Evolutionary conservation across 2,113 vertebrate genomes (phyloP), one percentile per base, ranked within the genome.

Genomic region (Puma concolor): DNA sequence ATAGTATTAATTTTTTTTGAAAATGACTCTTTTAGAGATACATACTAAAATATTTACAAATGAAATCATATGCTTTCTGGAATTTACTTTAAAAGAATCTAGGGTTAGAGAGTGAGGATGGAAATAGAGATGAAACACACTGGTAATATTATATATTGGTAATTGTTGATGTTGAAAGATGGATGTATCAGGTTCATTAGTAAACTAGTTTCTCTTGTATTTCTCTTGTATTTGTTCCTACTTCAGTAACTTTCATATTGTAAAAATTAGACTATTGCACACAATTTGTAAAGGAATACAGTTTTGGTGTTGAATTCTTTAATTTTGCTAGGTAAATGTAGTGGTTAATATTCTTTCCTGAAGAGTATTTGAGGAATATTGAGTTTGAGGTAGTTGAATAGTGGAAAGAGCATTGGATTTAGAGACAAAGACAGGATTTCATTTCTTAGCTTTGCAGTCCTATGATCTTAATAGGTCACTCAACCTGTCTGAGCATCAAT

Each of bases 11-110:
- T 4, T 86, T 79, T 80, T 92, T 92, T 71, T 38, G 0, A 41
- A 96, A 74, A 50, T 57, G 12, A 57, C 31, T 54, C 50, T 79
- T 95, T 91, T 88, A 96, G 89, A 84, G 50, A 33, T 84, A n/a
- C 1, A 88, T 54, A 72, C 50, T 64, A 15, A 97, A 33, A 29
- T 85, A 60, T 82, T 81, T 95, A 84, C 63, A 88, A 87, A 63
- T 88, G 81, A 88, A 96, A 76, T 72, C 1, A 15, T 74, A 15
- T 86, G 52, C 23, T 66, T 52, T 81, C 57, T 95, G 36, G 54
- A 85, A 66, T 72, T 21, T 90, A 80, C 36, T 92, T 90, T 19
- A 92, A 79, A 80, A 92, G 88, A 83, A 44, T 38, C 38, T 85
- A 72, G 9, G n/a, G 12, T 71, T 88, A 63, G 50, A 71, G 31